These are phyloP conservation scores for Hypomesus transpacificus DNA, from an alignment of 2,113 vertebrate genomes.

Conservation along the genomic window DNA sequence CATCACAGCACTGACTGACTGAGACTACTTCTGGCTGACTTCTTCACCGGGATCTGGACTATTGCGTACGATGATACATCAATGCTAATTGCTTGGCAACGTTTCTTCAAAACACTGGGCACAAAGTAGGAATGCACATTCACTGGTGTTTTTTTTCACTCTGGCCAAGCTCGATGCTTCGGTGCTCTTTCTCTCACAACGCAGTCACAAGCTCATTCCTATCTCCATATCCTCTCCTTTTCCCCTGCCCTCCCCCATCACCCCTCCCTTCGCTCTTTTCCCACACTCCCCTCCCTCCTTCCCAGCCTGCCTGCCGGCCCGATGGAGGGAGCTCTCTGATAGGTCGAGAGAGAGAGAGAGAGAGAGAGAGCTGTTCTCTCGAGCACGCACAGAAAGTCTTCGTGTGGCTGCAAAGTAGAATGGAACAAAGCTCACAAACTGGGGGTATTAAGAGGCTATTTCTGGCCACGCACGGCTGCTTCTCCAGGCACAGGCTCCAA, in stretches of 20 bases:
- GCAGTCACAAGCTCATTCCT: slow-evolving; percentile 31
- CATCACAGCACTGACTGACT: too few relatives aligned
- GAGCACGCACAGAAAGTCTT: slow-evolving; percentile 54
- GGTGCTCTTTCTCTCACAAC: not conserved
- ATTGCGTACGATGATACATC: too few relatives aligned
- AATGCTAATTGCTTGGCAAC: too few relatives aligned
- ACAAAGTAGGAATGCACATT: not conserved
- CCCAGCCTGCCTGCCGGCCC: slow-evolving; percentile 46
- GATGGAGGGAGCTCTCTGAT: slow-evolving; percentile 51
- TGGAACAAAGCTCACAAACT: slow-evolving; percentile 67
- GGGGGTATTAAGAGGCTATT: slow-evolving; percentile 73
- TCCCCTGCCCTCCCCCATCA: not conserved
- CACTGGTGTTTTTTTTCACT: not conserved
- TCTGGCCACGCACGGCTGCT: slow-evolving; percentile 62
- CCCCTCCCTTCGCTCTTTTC: slow-evolving; percentile 16
- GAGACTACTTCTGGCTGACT: too few relatives aligned
- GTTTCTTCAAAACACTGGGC: too few relatives aligned
- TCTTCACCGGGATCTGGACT: too few relatives aligned
- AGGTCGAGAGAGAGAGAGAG: slow-evolving; percentile 41
- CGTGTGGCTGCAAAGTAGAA: slow-evolving; percentile 60
- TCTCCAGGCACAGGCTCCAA: slow-evolving; percentile 71
- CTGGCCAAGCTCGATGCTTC: too few relatives aligned
- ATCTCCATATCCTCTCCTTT: slow-evolving; percentile 30
- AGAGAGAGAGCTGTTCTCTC: slow-evolving; percentile 46
- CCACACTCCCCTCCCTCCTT: slow-evolving; percentile 29